These are phyloP conservation scores for Schizaphis graminum DNA, from an alignment of 2,888 invertebrate genomes.

Conservation along the genomic window DNA sequence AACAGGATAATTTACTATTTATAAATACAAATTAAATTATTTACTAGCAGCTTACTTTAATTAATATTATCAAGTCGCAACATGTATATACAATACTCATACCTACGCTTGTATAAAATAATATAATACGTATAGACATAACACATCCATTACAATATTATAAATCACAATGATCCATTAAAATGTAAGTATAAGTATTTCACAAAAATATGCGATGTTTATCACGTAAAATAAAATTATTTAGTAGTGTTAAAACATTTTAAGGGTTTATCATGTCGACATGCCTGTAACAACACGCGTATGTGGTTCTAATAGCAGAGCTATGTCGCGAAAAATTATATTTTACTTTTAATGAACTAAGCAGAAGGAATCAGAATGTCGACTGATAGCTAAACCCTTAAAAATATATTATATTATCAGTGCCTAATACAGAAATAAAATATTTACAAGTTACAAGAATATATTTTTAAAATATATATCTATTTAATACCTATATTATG, in stretches of 20 bases:
- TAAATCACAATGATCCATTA: background rate
- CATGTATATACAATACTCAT: background rate
- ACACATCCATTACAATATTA: background rate
- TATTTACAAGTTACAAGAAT: background rate
- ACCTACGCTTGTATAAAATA: background rate
- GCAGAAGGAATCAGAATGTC: background rate
- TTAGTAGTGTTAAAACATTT: background rate
- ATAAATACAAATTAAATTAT: background rate
- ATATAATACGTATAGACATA: background rate
- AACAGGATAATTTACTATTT: background rate
- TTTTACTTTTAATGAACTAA: background rate
- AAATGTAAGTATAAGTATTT: background rate
- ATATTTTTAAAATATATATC: too few species aligned
- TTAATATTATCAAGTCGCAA: conserved; percentile 17
- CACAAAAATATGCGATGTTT: background rate
- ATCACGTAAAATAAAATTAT: background rate
- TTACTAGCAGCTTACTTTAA: background rate
- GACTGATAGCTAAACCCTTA: background rate
- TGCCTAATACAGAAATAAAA: background rate
- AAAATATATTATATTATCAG: background rate
- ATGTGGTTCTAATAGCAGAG: background rate
- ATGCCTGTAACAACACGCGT: background rate
- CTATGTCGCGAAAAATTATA: background rate
- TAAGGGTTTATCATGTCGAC: background rate
- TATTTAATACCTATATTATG: too few species aligned